A percentile compares a stretch with the other conserved stretches of the same genome.
Conservation (phyloP, 2,888 invertebrate genomes). For the Torymus auratus region DNA sequence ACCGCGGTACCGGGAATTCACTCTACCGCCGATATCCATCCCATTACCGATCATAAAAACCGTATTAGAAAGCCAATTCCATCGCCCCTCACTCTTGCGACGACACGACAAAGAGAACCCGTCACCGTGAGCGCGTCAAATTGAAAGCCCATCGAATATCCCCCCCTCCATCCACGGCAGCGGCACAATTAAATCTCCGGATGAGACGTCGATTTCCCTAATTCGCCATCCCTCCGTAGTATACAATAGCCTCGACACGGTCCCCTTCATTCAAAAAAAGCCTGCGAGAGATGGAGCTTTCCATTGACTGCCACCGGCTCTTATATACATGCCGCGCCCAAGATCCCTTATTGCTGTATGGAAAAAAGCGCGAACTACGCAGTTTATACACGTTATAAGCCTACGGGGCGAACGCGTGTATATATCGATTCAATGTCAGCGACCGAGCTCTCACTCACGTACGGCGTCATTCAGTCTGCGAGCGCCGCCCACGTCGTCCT, state of each 20-base stretch:
- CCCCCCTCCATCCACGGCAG: no score
- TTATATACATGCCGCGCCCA: slow-evolving; percentile 4
- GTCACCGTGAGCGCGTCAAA: no score
- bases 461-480: slow-evolving; percentile 43
- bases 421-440: slow-evolving; percentile 65
- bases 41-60: no score
- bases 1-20: no score
- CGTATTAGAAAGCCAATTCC: no score
- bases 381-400: background rate
- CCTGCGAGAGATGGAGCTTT: background rate
- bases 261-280: slow-evolving; percentile 20
- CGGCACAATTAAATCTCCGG: no score
- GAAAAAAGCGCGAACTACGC: slow-evolving; percentile 4
- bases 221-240: background rate
- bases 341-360: background rate
- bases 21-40: no score
- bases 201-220: slow-evolving; percentile 21
- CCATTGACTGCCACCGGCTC: background rate
- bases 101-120: no score
- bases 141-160: no score
- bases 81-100: no score
- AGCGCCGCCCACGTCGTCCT: slow-evolving; percentile 8
- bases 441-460: slow-evolving; percentile 54
- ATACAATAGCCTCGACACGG: background rate
- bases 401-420: background rate